phyloP scores from a whole-genome alignment of 2,888 invertebrate genomes.

The Ormyrus thymus region DNA sequence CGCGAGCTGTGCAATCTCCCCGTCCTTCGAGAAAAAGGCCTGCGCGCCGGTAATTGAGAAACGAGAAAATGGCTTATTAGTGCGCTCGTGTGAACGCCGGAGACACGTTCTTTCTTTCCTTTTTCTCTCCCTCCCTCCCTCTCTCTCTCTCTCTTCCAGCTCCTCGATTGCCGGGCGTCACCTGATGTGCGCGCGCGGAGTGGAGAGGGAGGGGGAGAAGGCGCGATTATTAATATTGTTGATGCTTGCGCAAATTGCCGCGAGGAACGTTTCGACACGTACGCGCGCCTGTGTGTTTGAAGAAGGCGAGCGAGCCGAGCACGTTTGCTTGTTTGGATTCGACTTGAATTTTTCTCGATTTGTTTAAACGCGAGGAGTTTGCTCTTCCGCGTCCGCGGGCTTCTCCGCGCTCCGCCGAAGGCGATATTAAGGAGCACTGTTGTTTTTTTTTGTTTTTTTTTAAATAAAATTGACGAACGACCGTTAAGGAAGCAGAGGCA shows the following conservation, averaged over 20 bases:
- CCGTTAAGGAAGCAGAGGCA: no score
- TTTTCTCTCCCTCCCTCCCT: neutral
- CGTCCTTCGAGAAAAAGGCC: constrained; percentile 54
- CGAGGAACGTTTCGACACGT: neutral
- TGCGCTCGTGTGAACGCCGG: constrained; percentile 13
- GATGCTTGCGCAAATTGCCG: constrained; percentile 17
- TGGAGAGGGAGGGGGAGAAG: neutral
- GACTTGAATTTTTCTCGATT: constrained; percentile 5
- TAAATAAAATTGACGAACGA: no score
- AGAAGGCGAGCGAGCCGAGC: neutral
- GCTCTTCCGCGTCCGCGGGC: no score
- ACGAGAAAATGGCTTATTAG: constrained; percentile 54
- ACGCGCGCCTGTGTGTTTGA: neutral
- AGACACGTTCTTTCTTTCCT: neutral
- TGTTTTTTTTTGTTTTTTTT: no score
- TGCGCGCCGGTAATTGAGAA: constrained; percentile 54
- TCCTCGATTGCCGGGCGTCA: neutral
- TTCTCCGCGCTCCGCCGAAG: no score
- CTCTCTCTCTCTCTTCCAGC: neutral
- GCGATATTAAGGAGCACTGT: no score
- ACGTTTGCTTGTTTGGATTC: neutral
- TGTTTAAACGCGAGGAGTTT: neutral
- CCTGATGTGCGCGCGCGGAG: neutral
- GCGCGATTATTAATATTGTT: constrained; percentile 21
- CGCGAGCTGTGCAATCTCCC: constrained; percentile 41